Base-by-base conservation (phyloP, 2,113 vertebrate species). In the Boulengeromyrus knoepffleri region DNA sequence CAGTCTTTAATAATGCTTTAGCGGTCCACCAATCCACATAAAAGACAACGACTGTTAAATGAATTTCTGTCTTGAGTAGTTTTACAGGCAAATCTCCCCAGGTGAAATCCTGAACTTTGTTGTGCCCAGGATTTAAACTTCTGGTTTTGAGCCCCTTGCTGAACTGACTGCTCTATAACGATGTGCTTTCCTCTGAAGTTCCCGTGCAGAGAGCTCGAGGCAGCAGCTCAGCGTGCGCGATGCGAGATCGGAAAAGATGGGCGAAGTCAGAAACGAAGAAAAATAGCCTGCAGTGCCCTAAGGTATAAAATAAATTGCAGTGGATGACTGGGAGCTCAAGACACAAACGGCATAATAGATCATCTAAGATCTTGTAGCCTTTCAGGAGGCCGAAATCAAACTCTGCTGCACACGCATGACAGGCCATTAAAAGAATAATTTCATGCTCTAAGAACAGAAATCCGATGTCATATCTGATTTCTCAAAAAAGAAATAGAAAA, bases 291-390 rank as follows among this genome's bases (percentile, higher is more conserved):
- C 93, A 93, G 94, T 95, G 95, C 95, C 95, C 95, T 94, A 95
- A 95, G 95, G 95, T 96, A 95, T 94, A 93, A 95, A 96, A 96
- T 96, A 96, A 96, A 96, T 95, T 95, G 95, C 94, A 95, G 94
- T 94, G 91, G 93, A 95, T 95, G 95, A 95, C 95, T 94, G 94
- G 93, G 90, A 94, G 92, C 92, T 91, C 45, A 89, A 95, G 93
- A 92, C 94, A 95, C 95, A 96, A 96, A 96, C 95, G 95, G 95
- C 95, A 96, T 96, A 95, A 96, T 95, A 95, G 95, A 96, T 96
- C 90, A 92, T 94, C 93, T 15, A 90, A 93, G 94, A 94, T 95
- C 94, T 93, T 94, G 62, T 87, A 90, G 53, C 89, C 88, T 91
- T 92, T 90, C 89, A 92, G 92, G 89, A 93, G 92, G 93, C 92